Evolutionary conservation across 2,113 vertebrate genomes (phyloP), one percentile per base, ranked within the genome.

Genomic region (Polypterus senegalus): DNA sequence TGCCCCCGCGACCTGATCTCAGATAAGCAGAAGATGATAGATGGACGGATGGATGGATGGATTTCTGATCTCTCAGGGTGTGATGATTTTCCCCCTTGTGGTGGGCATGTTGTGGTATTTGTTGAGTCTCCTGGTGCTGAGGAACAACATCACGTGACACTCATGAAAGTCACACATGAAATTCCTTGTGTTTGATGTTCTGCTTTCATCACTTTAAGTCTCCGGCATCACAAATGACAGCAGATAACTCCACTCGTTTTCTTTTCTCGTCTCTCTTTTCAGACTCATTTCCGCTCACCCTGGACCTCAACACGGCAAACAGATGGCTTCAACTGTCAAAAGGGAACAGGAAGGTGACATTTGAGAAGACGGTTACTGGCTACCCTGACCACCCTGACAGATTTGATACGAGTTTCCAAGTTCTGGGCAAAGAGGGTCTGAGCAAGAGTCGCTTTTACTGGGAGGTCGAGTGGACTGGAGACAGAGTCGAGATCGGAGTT

Each of bases 321-420:
- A 66, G 62, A 46, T 57, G 67, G 46, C 61, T 69, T 4, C 43
- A 9, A 27, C 48, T 72, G 46, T 69, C 63, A 9, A 10, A 58
- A 44, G 58, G 57, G 48, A 54, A 59, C 62, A 59, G 54, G 52
- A 52, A 43, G 0, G 63, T 70, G 63, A 1, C 47, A 4, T 58
- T 65, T 8, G 48, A 48, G 7, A 54, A 48, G 57, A 46, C 49
- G 53, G 63, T 61, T 9, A 65, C 57, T 4, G 48, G 43, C 45
- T 57, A 4, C 48, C 68, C 61, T 47, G 69, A 76, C 54, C 74
- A 73, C 56, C 75, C 75, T 0, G 62, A 62, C 3, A 71, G 73
- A 53, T 90, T 86, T 2, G 10, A 84, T 66, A 68, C 66, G 66
- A 77, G 82, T 49, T 86, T 84, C 79, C 89, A 89, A 72, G 84